Evolutionary conservation across 2,797 vertebrate species (phyloP).

Genomic region (Notoglanidium macrostoma): DNA sequence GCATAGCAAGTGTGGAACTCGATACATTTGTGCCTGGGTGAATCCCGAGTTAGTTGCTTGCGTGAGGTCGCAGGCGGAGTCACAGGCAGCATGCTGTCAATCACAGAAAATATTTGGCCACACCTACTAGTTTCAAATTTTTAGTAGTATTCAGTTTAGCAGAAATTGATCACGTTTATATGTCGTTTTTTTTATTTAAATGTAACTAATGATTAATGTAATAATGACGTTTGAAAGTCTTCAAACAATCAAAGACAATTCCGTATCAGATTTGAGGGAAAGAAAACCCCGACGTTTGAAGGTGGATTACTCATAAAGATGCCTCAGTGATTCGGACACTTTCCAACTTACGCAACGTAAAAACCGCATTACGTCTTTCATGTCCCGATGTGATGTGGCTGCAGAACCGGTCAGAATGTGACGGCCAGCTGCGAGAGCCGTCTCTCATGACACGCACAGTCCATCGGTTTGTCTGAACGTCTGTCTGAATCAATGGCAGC

Average conservation of each 20-base stretch:
- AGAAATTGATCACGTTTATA: not conserved
- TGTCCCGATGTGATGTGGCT: constrained; percentile 51
- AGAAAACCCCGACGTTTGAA: not conserved
- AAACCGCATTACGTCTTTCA: constrained; percentile 39
- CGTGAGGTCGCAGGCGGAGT: not conserved
- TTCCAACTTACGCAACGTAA: constrained; percentile 40
- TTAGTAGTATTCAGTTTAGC: not conserved
- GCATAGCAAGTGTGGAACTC: not conserved
- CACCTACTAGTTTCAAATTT: not conserved
- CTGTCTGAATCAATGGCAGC: constrained; percentile 56
- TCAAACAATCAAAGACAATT: constrained; percentile 46
- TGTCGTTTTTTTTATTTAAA: not conserved
- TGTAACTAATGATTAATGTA: not conserved
- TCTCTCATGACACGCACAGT: constrained; percentile 45
- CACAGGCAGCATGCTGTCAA: not conserved
- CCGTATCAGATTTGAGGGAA: constrained; percentile 57
- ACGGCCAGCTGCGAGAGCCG: constrained; percentile 57
- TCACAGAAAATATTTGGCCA: not conserved
- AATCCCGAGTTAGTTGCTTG: not conserved
- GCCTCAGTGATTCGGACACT: constrained; percentile 6
- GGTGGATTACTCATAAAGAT: not conserved
- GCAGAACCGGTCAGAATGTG: constrained; percentile 64
- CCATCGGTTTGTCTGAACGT: constrained; percentile 41
- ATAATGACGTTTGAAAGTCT: not conserved
- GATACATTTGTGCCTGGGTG: not conserved